Percentiles rank a stretch among this genome's conserved stretches.
Conservation (phyloP, 2,888 invertebrate genomes). For the Xiphydria camelus region DNA sequence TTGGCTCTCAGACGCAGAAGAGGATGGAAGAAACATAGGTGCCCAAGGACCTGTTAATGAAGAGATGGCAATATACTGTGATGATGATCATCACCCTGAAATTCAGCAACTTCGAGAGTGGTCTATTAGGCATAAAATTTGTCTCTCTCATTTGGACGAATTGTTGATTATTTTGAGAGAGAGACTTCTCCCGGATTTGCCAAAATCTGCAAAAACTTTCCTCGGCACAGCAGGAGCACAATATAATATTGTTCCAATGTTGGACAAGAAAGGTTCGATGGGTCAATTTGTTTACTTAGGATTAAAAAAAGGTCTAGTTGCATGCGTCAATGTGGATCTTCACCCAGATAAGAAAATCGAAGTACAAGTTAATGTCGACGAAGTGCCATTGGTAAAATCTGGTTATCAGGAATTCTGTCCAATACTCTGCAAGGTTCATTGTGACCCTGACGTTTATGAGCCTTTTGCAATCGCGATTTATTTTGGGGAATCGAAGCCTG, state of each 20-base stretch:
- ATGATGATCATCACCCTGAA: no score
- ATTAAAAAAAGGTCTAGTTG: background rate
- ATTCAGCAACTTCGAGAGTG: conserved; percentile 5
- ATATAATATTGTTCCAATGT: conserved; percentile 10
- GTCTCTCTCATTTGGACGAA: conserved; percentile 3
- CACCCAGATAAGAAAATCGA: background rate
- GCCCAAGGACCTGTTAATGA: no score
- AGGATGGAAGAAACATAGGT: no score
- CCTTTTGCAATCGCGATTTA: background rate
- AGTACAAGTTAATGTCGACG: background rate
- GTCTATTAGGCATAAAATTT: conserved; percentile 6
- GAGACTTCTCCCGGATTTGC: conserved; percentile 8
- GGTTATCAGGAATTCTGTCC: background rate
- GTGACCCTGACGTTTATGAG: background rate
- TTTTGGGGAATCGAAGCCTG: background rate
- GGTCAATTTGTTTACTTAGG: conserved; percentile 1
- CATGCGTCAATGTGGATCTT: background rate
- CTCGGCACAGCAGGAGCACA: background rate
- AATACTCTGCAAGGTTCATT: background rate
- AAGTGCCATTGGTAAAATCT: background rate
- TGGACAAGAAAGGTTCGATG: conserved; percentile 10
- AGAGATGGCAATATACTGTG: no score
- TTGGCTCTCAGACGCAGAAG: no score
- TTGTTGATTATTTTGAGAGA: conserved; percentile 12
- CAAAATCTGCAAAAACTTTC: conserved; percentile 9